These are phyloP conservation scores for Oostethus manadensis DNA, from an alignment of 2,113 vertebrate genomes.

Conservation along the genomic window DNA sequence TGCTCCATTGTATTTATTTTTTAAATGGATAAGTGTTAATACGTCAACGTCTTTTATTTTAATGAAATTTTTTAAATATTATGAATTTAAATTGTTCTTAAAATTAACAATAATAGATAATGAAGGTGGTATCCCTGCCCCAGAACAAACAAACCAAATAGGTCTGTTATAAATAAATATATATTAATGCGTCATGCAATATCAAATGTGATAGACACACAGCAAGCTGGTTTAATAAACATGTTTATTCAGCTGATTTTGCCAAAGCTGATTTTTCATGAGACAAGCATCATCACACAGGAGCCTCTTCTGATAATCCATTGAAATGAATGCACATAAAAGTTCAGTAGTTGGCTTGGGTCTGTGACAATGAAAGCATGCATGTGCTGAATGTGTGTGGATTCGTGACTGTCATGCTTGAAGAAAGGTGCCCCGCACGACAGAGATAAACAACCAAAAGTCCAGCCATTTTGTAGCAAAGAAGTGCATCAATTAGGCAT, in stretches of 20 bases:
- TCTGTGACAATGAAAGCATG: slow-evolving; percentile 19
- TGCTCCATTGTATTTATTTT: too few relatives aligned
- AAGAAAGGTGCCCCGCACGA: slow-evolving; percentile 18
- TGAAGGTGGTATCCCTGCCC: too few relatives aligned
- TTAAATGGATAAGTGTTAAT: too few relatives aligned
- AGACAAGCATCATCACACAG: slow-evolving; percentile 53
- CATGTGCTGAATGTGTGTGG: slow-evolving; percentile 25
- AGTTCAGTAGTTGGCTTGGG: slow-evolving; percentile 25
- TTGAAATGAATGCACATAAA: slow-evolving; percentile 41
- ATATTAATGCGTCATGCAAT: not conserved
- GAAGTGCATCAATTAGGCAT: slow-evolving; percentile 29
- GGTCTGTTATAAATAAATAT: too few relatives aligned
- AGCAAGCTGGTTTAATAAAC: slow-evolving; percentile 41
- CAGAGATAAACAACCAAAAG: slow-evolving; percentile 29
- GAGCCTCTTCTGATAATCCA: slow-evolving; percentile 37
- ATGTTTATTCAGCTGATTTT: slow-evolving; percentile 68
- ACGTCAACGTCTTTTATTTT: too few relatives aligned
- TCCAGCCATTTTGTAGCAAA: slow-evolving; percentile 38
- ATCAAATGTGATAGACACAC: slow-evolving; percentile 14
- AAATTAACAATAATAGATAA: too few relatives aligned
- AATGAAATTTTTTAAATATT: too few relatives aligned
- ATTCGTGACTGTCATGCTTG: slow-evolving; percentile 37
- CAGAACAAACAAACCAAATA: too few relatives aligned
- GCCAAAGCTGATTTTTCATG: slow-evolving; percentile 46
- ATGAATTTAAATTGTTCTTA: too few relatives aligned